Base-by-base conservation (phyloP, 2,888 invertebrate genomes). In the Yponomeuta evonymella region DNA sequence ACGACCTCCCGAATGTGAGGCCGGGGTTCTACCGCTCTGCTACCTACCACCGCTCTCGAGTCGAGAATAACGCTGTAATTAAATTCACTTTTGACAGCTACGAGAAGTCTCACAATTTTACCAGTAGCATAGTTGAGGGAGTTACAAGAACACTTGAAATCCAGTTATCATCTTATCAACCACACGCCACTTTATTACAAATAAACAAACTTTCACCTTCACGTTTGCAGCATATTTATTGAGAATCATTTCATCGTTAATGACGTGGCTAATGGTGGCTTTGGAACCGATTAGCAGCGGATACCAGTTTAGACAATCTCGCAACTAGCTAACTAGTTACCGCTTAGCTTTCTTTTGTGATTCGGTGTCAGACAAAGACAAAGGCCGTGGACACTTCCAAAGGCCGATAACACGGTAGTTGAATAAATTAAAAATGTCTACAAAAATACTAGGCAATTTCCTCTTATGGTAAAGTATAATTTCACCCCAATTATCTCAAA, bases 161-260 rank as follows among this genome's bases (percentile, higher is more conserved):
- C 3, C 51, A 58, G 51, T 58, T 58, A 51, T 51, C 51, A 15
- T 58, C 51, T 58, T 58, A 58, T 58, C 51, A 58, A 58, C 51
- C 12, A 15, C 51, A 58, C 12, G 51, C 51, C 51, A 58, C 12
- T 15, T 58, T 58, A 58, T 58, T 58, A 58, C 51, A 58, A 58
- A 58, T 58, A 58, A 58, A 58, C 51, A 58, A 51, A 58, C 51
- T 58, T 58, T 58, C 51, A 58, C 51, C 51, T 58, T 58, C 51
- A 58, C 51, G 51, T 58, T 58, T 15, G 51, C 51, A 58, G 51
- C 5, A 3, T 15, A 58, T 58, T 58, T 58, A 58, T 1, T 58
- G 15, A 58, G 15, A 15, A 58, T 58, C 8, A 58, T 15, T 15
- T 2, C 15, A 58, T 58, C 10, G 51, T 51, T 51, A 51, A 51